Conservation (phyloP, 2,888 invertebrate genomes). For the Oasisia sp. region DNA sequence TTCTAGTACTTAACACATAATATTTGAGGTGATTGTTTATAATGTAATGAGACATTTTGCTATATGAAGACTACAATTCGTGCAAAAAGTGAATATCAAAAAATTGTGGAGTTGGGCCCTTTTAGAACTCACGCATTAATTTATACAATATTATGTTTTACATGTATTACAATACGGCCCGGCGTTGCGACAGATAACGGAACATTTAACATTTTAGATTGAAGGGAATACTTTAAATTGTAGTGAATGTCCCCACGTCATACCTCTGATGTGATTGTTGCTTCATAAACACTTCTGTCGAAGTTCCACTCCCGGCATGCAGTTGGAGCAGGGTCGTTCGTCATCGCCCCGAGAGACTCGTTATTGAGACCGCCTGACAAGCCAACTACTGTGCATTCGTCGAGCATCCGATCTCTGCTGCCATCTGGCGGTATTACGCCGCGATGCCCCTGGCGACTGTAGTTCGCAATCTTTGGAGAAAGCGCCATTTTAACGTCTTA, state of each 20-base stretch:
- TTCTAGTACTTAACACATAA: too few species aligned
- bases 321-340: neutral
- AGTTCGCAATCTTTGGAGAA: constrained; percentile 23
- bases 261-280: neutral
- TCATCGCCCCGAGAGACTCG: neutral
- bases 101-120: too few species aligned
- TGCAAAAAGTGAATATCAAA: too few species aligned
- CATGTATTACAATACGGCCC: too few species aligned
- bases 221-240: too few species aligned
- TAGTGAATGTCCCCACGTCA: constrained; percentile 31
- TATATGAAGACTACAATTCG: too few species aligned
- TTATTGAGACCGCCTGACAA: neutral
- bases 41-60: too few species aligned
- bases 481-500: neutral
- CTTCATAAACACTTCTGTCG: neutral
- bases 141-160: too few species aligned
- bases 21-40: too few species aligned
- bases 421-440: neutral
- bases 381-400: neutral
- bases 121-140: too few species aligned
- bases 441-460: constrained; percentile 18
- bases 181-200: too few species aligned
- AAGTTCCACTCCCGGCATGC: neutral
- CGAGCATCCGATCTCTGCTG: neutral
- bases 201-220: too few species aligned